These are phyloP conservation scores for Psephotus haematonotus DNA, from an alignment of 2,113 vertebrate species.

Conservation along the genomic window DNA sequence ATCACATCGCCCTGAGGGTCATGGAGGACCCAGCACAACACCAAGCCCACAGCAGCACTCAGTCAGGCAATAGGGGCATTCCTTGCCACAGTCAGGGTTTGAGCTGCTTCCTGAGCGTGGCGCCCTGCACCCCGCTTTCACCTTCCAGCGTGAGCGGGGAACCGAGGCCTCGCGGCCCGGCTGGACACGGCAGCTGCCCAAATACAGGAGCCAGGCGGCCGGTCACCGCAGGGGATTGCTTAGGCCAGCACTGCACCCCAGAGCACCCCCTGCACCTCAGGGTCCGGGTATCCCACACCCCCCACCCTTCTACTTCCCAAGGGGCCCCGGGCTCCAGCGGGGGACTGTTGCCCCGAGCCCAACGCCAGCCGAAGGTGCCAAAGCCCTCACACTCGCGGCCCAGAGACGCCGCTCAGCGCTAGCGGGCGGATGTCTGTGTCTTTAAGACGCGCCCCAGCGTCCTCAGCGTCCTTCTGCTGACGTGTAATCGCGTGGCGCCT, in stretches of 20 bases:
- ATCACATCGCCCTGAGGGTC: neutral
- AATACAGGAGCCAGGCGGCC: fast-evolving
- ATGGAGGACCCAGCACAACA: no score
- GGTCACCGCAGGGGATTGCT: neutral
- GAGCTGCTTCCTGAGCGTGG: neutral
- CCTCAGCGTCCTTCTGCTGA: neutral
- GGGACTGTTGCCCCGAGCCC: no score
- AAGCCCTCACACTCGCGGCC: no score
- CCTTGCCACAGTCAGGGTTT: neutral
- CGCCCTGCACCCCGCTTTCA: neutral
- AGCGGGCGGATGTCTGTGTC: neutral
- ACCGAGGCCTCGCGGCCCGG: no score
- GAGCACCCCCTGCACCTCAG: neutral
- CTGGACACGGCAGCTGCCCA: no score
- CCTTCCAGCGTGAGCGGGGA: neutral
- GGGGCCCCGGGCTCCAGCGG: no score
- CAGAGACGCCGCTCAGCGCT: fast-evolving
- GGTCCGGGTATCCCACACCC: neutral
- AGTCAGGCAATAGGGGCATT: fast-evolving
- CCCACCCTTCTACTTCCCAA: neutral
- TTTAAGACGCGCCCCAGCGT: neutral
- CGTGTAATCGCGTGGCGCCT: slow-evolving; percentile 21
- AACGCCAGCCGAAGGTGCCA: no score
- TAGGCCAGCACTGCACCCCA: neutral
- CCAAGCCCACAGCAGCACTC: no score